Evolutionary conservation across 2,888 invertebrate genomes (phyloP).

Genomic region (Ichneumoninae sp.): DNA sequence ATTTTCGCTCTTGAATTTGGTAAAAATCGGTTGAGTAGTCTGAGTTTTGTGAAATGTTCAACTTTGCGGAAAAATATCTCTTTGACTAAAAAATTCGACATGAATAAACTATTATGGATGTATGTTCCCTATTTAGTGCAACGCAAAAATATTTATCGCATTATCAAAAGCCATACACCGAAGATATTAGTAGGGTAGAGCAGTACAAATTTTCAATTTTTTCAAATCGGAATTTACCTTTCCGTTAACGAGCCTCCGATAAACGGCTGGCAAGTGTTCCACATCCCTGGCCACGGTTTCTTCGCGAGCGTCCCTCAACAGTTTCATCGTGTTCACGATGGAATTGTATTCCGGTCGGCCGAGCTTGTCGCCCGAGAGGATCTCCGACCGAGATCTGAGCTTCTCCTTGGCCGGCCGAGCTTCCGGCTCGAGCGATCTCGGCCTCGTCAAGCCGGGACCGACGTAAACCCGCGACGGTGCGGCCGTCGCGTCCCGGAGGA

Average conservation of each 20-base stretch:
- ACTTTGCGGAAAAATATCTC: too few species aligned
- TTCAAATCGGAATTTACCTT: constrained; percentile 73
- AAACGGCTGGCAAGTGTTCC: constrained; percentile 73
- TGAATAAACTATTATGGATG: too few species aligned
- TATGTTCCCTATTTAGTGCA: too few species aligned
- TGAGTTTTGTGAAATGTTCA: too few species aligned
- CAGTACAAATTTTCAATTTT: background rate
- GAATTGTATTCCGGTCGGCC: constrained; percentile 80
- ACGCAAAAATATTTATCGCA: background rate
- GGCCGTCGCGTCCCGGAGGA: constrained; percentile 33
- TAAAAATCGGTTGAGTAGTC: too few species aligned
- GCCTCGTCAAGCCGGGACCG: constrained; percentile 67
- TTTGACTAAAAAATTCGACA: too few species aligned
- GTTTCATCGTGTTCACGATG: constrained; percentile 76
- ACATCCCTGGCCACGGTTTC: constrained; percentile 73
- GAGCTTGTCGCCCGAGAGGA: constrained; percentile 69
- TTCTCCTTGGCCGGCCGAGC: background rate
- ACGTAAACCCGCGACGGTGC: constrained; percentile 65
- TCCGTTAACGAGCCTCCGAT: constrained; percentile 74
- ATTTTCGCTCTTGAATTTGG: too few species aligned
- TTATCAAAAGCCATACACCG: background rate
- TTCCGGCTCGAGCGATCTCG: constrained; percentile 23
- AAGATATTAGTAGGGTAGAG: too few species aligned
- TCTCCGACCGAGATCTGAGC: constrained; percentile 37
- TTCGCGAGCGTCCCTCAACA: constrained; percentile 73